Percentiles rank a stretch among this genome's conserved stretches.
These are phyloP conservation scores for Zonitis immaculata DNA, from an alignment of 2,888 invertebrate species.

Conservation along the genomic window DNA sequence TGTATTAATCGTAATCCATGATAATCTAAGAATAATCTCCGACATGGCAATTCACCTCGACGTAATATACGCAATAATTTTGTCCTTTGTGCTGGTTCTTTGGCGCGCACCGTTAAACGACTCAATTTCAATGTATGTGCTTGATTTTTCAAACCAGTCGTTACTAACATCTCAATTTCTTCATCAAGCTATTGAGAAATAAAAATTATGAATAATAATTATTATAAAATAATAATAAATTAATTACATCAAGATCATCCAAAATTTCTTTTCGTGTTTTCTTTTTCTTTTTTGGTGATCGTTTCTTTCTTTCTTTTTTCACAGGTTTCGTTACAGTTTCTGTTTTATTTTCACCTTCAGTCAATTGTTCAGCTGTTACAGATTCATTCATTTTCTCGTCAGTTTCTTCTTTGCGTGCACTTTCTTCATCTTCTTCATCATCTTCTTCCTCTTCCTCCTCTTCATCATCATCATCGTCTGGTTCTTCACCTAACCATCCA, in stretches of 20 bases:
- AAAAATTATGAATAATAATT: slow-evolving; percentile 6
- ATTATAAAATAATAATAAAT: slow-evolving; percentile 14
- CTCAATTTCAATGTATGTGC: slow-evolving; percentile 84
- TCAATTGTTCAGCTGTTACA: slow-evolving; percentile 23
- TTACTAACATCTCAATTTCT: slow-evolving; percentile 75
- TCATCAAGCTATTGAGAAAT: slow-evolving; percentile 67
- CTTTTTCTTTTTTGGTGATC: slow-evolving; percentile 38
- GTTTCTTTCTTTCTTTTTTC: slow-evolving; percentile 35
- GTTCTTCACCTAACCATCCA: slow-evolving; percentile 93
- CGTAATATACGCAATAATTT: slow-evolving; percentile 74
- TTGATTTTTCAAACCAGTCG: slow-evolving; percentile 81
- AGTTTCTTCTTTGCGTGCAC: slow-evolving; percentile 17
- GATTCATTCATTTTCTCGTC: slow-evolving; percentile 11
- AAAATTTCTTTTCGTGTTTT: slow-evolving; percentile 50
- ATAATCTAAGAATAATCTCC: slow-evolving; percentile 86
- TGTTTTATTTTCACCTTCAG: slow-evolving; percentile 3
- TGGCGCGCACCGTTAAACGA: slow-evolving; percentile 88
- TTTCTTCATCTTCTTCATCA: slow-evolving; percentile 41
- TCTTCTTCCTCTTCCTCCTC: slow-evolving; percentile 52
- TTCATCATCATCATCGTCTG: slow-evolving; percentile 64
- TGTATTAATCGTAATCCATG: slow-evolving; percentile 87
- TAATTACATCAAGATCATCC: slow-evolving; percentile 60
- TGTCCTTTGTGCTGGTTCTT: slow-evolving; percentile 70
- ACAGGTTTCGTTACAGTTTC: slow-evolving; percentile 36
- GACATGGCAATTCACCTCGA: slow-evolving; percentile 75